Evolutionary conservation across 2,113 vertebrate species (phyloP), one percentile per base, ranked within the genome.

Genomic region (Silurus meridionalis): DNA sequence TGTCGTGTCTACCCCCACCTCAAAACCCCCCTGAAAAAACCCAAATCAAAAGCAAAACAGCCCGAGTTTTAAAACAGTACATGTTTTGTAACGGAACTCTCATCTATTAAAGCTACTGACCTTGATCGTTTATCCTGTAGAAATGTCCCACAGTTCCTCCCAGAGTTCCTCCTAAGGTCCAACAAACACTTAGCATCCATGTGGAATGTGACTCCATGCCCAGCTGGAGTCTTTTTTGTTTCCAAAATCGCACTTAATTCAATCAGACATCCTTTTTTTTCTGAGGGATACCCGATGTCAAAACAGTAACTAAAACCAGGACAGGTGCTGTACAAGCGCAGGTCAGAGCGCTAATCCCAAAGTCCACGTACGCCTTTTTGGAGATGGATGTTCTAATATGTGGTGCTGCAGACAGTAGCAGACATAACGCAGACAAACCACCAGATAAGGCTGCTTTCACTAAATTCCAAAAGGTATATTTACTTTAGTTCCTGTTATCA

Each of bases 251-350:
- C 37, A 79, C 2, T 57, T 67, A 55, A 82, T 85, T 71, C 64
- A 72, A 63, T 71, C 61, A 80, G 57, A 80, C 23, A 77, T 64
- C 25, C 78, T 80, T 37, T 2, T 55, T 69, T 85, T 53, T 58
- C 17, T 23, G 21, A 61, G 78, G 61, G 60, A 69, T 86, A 72
- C 84, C 57, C n/a, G 63, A 83, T 83, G 57, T 84, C 78, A 46
- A 78, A 83, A 89, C 53, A 48, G 60, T 82, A 78, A 55, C 2
- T 28, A 25, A 53, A n/a, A 19, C 50, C 37, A 46, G 48, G 83
- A 83, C 83, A 89, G 91, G 89, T 90, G 87, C 86, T 90, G 69
- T 25, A 80, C 5, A 9, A 82, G 80, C 14, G 57, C 28, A 53
- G 46, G 25, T 78, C 17, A 74, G 48, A 52, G 64, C 13, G 79